Conservation (phyloP, 2,113 vertebrate genomes). For the Microtus ochrogaster region DNA sequence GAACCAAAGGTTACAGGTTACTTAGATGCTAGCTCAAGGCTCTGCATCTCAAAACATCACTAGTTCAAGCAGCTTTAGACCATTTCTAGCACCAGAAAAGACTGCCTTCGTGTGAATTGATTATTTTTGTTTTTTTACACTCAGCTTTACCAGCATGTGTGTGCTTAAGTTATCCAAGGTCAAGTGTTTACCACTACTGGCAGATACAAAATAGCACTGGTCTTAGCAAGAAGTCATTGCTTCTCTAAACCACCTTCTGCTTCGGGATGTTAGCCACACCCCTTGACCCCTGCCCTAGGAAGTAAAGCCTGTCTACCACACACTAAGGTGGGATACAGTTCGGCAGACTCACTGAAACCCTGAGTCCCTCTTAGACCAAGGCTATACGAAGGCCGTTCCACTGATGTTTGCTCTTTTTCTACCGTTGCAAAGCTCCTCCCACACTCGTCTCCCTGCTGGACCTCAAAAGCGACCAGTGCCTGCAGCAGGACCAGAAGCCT, state of each 20-base stretch:
- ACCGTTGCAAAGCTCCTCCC: background rate
- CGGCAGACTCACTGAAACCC: background rate
- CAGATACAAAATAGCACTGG: background rate
- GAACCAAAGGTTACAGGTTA: background rate
- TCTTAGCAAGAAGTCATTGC: background rate
- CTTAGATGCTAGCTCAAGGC: background rate
- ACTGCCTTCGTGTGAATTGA: background rate
- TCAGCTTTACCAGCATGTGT: background rate
- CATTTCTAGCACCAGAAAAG: background rate
- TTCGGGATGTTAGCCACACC: background rate
- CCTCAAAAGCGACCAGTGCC: background rate
- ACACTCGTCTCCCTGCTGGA: background rate
- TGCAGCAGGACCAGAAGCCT: background rate
- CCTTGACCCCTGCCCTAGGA: background rate
- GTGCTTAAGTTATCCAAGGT: constrained; percentile 1
- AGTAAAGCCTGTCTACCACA: background rate
- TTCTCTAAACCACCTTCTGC: background rate
- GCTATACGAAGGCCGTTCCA: background rate
- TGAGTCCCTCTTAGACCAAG: background rate
- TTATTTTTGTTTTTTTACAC: background rate
- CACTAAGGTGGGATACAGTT: background rate
- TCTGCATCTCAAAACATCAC: background rate
- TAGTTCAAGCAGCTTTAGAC: background rate
- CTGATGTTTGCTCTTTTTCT: background rate
- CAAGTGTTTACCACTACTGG: background rate